Base-by-base conservation (phyloP, 2,888 invertebrate species). In the Schizaphis graminum region DNA sequence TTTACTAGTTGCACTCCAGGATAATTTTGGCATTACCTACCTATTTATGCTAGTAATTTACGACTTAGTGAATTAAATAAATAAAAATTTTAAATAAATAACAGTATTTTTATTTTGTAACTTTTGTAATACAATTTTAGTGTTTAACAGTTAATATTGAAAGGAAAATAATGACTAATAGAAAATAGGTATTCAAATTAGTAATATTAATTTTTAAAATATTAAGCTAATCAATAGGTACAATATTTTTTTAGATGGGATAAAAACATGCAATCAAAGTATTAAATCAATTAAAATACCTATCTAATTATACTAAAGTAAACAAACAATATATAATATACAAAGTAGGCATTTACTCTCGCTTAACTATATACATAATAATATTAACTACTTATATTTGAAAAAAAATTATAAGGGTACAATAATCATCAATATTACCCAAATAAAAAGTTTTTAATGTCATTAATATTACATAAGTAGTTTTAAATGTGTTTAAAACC, bases 331-430 rank as follows among this genome's bases (percentile, higher is more conserved):
- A 41, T 57, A 56, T 13, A 56, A 16, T 67, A 16, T 67, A n/a
- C 7, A 35, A 35, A 21, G 41, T 56, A 61, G 28, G 41, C 41
- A 87, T 49, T 47, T 1, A 87, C 24, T 47, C 3, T 28, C 21
- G n/a, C 16, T 87, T 49, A 53, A 47, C 8, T 53, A 53, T n/a
- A 21, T 53, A 53, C 8, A 77, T 77, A 35, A 77, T 77, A 35
- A 56, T 41, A 56, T 41, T 57, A 44, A 89, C 35, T 24, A 26
- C 13, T 57, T 1, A 53, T 35, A 56, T 21, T 35, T n/a, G 16
- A 53, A 53, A 57, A 56, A 89, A 11, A 88, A 88, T 90, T 90
- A 90, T 90, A 90, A 47, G 89, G 61, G 89, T 90, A 67, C 89
- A 61, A 90, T 47, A 90, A 61, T 47, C 8, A 61, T 61, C 21